A percentile compares a stretch with the other conserved stretches of the same genome.
Conservation (phyloP, 2,797 vertebrate genomes). For the Typhlichthys subterraneus region DNA sequence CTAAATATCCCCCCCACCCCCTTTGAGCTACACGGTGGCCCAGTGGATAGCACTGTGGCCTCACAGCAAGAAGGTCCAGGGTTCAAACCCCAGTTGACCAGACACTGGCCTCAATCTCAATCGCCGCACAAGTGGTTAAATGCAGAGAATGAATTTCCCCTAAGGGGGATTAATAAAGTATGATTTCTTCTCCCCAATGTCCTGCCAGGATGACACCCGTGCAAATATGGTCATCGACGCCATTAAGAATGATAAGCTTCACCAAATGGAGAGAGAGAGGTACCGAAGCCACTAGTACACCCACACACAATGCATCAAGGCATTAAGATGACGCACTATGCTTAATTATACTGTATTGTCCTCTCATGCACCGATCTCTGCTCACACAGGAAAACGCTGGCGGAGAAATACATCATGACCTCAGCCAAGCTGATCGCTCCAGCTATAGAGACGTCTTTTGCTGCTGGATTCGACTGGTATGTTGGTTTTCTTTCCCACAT, state of each 20-base stretch:
- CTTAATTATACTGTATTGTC: background rate
- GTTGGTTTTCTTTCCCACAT: constrained; percentile 44
- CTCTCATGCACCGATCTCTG: background rate
- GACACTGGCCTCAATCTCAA: too few species aligned
- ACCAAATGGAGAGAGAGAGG: constrained; percentile 92
- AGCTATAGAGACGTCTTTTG: constrained; percentile 90
- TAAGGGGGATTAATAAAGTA: too few species aligned
- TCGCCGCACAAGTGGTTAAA: too few species aligned
- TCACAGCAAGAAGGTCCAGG: too few species aligned
- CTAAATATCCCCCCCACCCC: background rate
- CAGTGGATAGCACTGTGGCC: too few species aligned
- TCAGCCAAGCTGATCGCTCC: constrained; percentile 96
- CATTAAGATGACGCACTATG: background rate
- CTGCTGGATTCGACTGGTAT: constrained; percentile 94
- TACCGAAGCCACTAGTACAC: constrained; percentile 56
- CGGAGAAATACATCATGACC: constrained; percentile 97
- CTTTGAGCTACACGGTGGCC: too few species aligned
- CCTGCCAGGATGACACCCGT: constrained; percentile 86
- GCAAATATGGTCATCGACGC: constrained; percentile 89
- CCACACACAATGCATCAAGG: background rate
- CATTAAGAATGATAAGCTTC: constrained; percentile 92
- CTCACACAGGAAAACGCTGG: constrained; percentile 83
- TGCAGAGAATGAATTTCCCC: too few species aligned
- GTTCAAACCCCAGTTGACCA: too few species aligned
- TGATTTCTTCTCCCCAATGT: background rate